Conservation (phyloP, 2,797 vertebrate species). For the Bufotes viridis region DNA sequence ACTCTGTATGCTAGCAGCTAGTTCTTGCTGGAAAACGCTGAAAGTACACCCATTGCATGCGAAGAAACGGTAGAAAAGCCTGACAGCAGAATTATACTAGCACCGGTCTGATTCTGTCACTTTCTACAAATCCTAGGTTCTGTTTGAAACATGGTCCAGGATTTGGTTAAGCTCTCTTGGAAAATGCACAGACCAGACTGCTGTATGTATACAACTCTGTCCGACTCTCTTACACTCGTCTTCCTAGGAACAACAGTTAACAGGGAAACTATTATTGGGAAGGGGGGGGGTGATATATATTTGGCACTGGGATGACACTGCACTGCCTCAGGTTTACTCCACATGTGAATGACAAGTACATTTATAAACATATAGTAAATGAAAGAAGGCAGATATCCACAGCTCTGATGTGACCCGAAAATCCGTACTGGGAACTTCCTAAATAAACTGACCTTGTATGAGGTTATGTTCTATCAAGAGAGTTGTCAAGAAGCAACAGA, state of each 20-base stretch:
- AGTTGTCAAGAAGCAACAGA: too few relatives aligned
- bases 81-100: slow-evolving; percentile 4
- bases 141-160: neutral
- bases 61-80: neutral
- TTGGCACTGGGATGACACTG: neutral
- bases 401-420: neutral
- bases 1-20: slow-evolving; percentile 23
- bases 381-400: neutral
- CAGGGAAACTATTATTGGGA: neutral
- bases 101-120: neutral
- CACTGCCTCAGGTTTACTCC: neutral
- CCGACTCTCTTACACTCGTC: too few relatives aligned
- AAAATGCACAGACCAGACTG: neutral
- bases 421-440: neutral
- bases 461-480: neutral
- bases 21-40: neutral
- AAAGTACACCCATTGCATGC: neutral
- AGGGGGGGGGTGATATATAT: neutral
- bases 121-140: neutral
- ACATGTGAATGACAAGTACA: neutral
- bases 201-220: neutral
- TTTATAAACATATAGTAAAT: neutral
- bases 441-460: neutral
- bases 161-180: neutral
- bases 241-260: neutral